Conservation (phyloP, 2,888 invertebrate species). For the Chorisops tibialis region DNA sequence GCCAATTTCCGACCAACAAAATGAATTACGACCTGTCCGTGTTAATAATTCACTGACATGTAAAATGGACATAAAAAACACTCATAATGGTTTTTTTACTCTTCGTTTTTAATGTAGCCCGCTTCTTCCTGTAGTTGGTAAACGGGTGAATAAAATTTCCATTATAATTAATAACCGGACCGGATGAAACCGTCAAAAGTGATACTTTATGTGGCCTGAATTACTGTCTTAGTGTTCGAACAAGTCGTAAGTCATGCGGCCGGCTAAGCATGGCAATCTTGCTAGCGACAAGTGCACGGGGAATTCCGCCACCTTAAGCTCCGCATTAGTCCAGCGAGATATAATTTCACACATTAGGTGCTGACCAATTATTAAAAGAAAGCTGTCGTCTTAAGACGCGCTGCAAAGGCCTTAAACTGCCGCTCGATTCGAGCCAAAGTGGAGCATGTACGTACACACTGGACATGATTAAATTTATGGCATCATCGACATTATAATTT, state of each 20-base stretch:
- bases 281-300: not conserved
- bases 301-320: not conserved
- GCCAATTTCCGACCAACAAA: slow-evolving; percentile 19
- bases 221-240: too few species aligned
- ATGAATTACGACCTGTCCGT: slow-evolving; percentile 33
- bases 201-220: slow-evolving; percentile 6
- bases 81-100: slow-evolving; percentile 29
- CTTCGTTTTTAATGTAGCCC: slow-evolving; percentile 26
- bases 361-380: not conserved
- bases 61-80: slow-evolving; percentile 32
- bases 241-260: too few species aligned
- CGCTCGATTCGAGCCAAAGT: too few species aligned
- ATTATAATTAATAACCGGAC: slow-evolving; percentile 32
- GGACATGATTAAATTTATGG: too few species aligned
- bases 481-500: too few species aligned
- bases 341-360: slow-evolving; percentile 13
- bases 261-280: too few species aligned
- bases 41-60: slow-evolving; percentile 35
- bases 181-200: slow-evolving; percentile 22
- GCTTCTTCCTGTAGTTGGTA: slow-evolving; percentile 18
- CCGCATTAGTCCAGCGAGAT: not conserved
- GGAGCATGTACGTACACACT: too few species aligned
- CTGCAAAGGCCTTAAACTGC: not conserved
- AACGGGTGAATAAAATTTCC: slow-evolving; percentile 33
- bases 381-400: not conserved